These are phyloP conservation scores for Sterrhoptilus dennistouni DNA, from an alignment of 2,113 vertebrate genomes.

Conservation along the genomic window DNA sequence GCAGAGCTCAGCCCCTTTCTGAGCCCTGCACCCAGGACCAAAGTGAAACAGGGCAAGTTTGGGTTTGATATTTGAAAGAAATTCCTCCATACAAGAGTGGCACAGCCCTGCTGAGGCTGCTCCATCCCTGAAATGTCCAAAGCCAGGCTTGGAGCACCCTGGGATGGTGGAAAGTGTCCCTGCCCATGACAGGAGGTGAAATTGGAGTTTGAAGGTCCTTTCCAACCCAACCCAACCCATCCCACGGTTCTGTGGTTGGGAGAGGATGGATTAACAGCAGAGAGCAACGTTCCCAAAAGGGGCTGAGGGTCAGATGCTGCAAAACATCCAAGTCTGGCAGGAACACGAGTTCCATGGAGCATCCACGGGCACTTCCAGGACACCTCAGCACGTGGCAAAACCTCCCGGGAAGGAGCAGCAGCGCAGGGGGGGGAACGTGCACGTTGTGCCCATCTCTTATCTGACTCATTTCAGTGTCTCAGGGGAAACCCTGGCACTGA, in stretches of 20 bases:
- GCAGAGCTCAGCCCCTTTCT: neutral
- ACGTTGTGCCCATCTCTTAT: constrained; percentile 2
- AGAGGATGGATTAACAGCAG: accelerated
- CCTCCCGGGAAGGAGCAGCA: accelerated
- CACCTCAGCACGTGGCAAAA: accelerated
- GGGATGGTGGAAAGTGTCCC: no score
- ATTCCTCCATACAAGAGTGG: no score
- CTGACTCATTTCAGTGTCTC: constrained; percentile 48
- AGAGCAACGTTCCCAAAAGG: neutral
- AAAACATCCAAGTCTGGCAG: accelerated
- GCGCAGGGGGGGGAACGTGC: neutral
- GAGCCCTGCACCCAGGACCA: neutral
- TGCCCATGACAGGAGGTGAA: no score
- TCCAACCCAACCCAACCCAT: no score
- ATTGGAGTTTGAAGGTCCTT: no score
- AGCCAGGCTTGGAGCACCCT: no score
- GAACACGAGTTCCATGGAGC: accelerated
- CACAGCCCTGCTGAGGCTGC: no score
- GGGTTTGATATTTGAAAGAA: no score
- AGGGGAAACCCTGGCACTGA: constrained; percentile 51
- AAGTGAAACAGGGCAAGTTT: neutral
- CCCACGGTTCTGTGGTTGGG: neutral
- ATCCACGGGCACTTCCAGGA: neutral
- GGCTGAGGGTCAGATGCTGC: neutral
- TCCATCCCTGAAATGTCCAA: no score